phyloP scores from a whole-genome alignment of 1,140 invertebrate genomes.

The Asobara japonica region DNA sequence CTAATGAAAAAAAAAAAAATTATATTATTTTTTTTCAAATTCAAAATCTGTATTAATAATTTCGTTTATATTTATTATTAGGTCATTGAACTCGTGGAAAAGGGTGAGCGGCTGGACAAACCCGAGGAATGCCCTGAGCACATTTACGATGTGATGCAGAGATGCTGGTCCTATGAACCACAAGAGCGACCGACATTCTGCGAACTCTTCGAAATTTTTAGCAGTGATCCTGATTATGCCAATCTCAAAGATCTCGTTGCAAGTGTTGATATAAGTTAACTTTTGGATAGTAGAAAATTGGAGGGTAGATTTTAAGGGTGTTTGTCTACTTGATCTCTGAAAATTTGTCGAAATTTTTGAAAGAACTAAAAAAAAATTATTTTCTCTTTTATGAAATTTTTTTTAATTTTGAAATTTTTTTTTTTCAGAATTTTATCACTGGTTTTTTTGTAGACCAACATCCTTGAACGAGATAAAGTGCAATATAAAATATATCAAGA shows the following conservation, averaged over 20 bases:
- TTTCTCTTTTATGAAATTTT: too few species aligned
- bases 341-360: neutral
- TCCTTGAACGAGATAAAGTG: too few species aligned
- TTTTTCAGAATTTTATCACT: too few species aligned
- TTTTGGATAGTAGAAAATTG: too few species aligned
- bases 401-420: too few species aligned
- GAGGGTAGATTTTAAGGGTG: too few species aligned
- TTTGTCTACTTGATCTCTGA: too few species aligned
- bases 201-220: conserved; percentile 81
- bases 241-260: conserved; percentile 73
- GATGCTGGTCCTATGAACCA: conserved; percentile 89
- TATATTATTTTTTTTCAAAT: neutral
- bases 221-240: conserved; percentile 76
- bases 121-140: conserved; percentile 86
- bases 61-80: conserved; percentile 58
- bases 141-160: conserved; percentile 87
- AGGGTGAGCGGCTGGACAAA: conserved; percentile 77
- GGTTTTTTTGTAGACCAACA: too few species aligned
- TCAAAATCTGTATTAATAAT: neutral
- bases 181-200: conserved; percentile 83
- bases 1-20: too few species aligned
- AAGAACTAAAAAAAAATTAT: neutral
- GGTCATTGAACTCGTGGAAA: conserved; percentile 84
- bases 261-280: conserved; percentile 60
- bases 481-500: too few species aligned